Percentiles rank a stretch among this genome's conserved stretches.
Conservation (phyloP, 2,113 vertebrate genomes). For the Lynx canadensis region DNA sequence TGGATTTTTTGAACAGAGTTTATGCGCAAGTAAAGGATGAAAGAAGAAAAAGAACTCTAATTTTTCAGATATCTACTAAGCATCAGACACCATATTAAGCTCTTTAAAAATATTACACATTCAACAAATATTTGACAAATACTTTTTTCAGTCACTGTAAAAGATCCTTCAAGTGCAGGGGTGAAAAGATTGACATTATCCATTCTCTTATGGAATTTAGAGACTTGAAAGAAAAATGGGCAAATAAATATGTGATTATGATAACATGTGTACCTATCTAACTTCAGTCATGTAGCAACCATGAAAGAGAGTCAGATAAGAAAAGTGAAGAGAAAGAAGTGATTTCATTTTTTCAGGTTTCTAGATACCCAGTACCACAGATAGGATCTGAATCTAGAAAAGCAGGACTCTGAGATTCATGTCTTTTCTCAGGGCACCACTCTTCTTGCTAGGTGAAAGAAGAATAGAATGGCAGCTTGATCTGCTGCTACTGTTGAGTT, state of each 20-base stretch:
- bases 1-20: not conserved
- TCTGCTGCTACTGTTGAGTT: not conserved
- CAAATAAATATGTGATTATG: not conserved
- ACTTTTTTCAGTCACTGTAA: not conserved
- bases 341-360: not conserved
- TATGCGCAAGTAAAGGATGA: not conserved
- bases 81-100: not conserved
- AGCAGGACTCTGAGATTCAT: not conserved
- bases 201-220: not conserved
- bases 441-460: not conserved
- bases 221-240: not conserved
- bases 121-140: not conserved
- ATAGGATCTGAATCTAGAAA: not conserved
- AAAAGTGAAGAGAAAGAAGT: not conserved
- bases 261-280: not conserved
- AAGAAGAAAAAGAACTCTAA: not conserved
- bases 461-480: not conserved
- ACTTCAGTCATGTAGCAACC: not conserved
- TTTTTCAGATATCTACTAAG: not conserved
- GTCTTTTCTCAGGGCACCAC: too few relatives aligned
- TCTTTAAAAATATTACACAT: conserved; percentile 19
- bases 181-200: not conserved
- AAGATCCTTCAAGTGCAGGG: not conserved
- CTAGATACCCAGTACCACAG: not conserved
- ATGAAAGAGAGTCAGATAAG: not conserved